Conservation (phyloP, 2,888 invertebrate genomes). For the Agrilus cyanescens region DNA sequence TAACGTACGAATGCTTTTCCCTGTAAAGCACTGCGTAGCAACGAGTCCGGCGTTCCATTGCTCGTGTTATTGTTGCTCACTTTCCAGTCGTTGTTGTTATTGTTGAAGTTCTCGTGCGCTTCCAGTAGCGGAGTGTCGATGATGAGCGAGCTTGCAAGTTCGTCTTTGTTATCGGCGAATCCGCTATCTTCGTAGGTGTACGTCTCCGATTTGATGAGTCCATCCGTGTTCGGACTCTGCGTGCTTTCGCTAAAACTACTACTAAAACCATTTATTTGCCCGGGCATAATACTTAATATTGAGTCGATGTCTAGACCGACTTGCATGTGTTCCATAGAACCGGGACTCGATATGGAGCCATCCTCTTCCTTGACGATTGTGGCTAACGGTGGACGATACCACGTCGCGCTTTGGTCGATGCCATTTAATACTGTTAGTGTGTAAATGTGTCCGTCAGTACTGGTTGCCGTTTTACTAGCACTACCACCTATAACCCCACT, state of each 20-base stretch:
- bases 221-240: slow-evolving; percentile 42
- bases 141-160: slow-evolving; percentile 33
- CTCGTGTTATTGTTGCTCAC: slow-evolving; percentile 43
- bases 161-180: slow-evolving; percentile 55
- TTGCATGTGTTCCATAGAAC: slow-evolving; percentile 43
- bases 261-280: slow-evolving; percentile 47
- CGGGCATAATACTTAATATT: slow-evolving; percentile 60
- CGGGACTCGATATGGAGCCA: slow-evolving; percentile 47
- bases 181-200: slow-evolving; percentile 70
- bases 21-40: slow-evolving; percentile 71
- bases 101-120: slow-evolving; percentile 44
- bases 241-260: slow-evolving; percentile 47
- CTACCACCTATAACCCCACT: slow-evolving; percentile 40
- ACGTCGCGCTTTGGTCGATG: slow-evolving; percentile 40
- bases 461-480: slow-evolving; percentile 41
- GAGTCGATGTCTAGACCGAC: slow-evolving; percentile 66
- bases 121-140: slow-evolving; percentile 45
- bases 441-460: slow-evolving; percentile 74
- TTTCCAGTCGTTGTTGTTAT: slow-evolving; percentile 77
- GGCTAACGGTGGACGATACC: slow-evolving; percentile 47
- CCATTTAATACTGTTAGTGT: slow-evolving; percentile 78
- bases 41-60: slow-evolving; percentile 49
- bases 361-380: slow-evolving; percentile 53
- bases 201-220: slow-evolving; percentile 57
- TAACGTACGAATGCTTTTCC: slow-evolving; percentile 51